A percentile compares a stretch with the other conserved stretches of the same genome.
phyloP scores from a whole-genome alignment of 2,113 vertebrate species.

The Callopanchax toddi region DNA sequence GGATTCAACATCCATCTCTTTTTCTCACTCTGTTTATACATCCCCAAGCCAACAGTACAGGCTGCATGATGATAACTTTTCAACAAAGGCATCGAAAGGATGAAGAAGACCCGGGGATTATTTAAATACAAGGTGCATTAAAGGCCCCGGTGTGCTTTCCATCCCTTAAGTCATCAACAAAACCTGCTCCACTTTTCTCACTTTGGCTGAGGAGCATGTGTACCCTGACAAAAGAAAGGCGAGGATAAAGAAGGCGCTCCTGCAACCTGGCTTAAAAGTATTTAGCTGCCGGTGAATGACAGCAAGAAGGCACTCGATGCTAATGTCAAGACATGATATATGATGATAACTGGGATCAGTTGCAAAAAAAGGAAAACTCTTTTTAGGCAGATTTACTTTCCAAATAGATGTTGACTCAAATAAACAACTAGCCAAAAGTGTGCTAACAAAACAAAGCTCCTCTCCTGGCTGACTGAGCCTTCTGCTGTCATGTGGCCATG shows the following conservation, averaged over 20 bases:
- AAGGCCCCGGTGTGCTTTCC: conserved; percentile 75
- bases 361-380: not conserved
- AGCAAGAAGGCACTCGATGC: conserved; percentile 25
- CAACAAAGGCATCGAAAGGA: conserved; percentile 82
- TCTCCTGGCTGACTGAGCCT: not conserved
- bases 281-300: conserved; percentile 62
- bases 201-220: conserved; percentile 65
- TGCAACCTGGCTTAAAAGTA: conserved; percentile 70
- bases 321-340: conserved; percentile 33
- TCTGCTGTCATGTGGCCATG: not conserved
- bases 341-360: conserved; percentile 22
- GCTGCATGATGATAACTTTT: conserved; percentile 80
- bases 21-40: conserved; percentile 33
- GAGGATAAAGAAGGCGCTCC: conserved; percentile 54
- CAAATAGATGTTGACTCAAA: not conserved
- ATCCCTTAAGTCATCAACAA: conserved; percentile 80
- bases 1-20: conserved; percentile 43
- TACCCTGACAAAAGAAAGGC: conserved; percentile 66
- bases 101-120: conserved; percentile 79
- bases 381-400: not conserved
- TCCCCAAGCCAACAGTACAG: conserved; percentile 68
- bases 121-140: conserved; percentile 82
- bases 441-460: not conserved
- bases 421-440: conserved; percentile 1
- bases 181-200: conserved; percentile 75